These are phyloP conservation scores for Mastacembelus armatus DNA, from an alignment of 2,797 vertebrate genomes.

Conservation along the genomic window DNA sequence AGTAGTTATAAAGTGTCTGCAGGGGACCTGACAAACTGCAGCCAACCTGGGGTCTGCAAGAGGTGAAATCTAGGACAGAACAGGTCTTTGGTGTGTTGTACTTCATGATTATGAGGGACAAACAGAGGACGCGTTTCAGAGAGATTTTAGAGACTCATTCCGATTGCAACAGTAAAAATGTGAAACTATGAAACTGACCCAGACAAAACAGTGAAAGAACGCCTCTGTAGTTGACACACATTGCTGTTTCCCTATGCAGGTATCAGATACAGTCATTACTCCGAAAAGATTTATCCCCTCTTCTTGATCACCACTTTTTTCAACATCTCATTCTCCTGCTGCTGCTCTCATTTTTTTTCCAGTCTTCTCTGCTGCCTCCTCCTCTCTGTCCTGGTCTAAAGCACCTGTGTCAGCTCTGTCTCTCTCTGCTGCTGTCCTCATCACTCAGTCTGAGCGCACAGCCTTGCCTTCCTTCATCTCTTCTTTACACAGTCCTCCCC, in stretches of 20 bases:
- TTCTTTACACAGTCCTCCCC: conserved; percentile 54
- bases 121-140: neutral
- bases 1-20: too few relatives aligned
- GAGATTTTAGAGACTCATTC: neutral
- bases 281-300: conserved; percentile 24
- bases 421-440: conserved; percentile 58
- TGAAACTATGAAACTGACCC: neutral
- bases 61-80: neutral
- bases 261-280: conserved; percentile 33
- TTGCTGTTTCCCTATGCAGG: neutral
- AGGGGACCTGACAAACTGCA: neutral
- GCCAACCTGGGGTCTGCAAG: neutral
- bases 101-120: neutral
- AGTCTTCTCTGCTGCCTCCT: conserved; percentile 42
- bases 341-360: conserved; percentile 26
- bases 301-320: conserved; percentile 32
- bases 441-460: conserved; percentile 48
- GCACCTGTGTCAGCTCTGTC: conserved; percentile 71
- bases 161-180: neutral
- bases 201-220: conserved; percentile 1
- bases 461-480: conserved; percentile 55
- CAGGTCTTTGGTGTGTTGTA: too few relatives aligned
- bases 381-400: conserved; percentile 47
- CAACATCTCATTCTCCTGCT: conserved; percentile 19
- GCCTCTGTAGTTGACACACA: neutral